Evolutionary conservation across 1,140 invertebrate genomes (phyloP).

Genomic region (Drosophila carrolli): DNA sequence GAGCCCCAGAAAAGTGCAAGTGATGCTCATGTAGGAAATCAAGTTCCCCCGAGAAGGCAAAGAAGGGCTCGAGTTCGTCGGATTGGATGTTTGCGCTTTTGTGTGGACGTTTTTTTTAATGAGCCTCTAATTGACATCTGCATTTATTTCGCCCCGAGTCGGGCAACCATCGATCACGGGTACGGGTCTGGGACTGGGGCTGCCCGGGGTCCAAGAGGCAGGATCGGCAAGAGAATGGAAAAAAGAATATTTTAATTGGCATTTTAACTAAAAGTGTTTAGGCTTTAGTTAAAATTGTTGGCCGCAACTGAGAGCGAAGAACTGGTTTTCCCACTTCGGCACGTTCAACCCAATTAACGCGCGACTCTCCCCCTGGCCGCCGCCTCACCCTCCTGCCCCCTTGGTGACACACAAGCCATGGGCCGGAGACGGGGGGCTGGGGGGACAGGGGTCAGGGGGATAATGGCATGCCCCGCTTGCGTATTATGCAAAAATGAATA

Average conservation of each 20-base stretch:
- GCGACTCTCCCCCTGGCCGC: conserved; percentile 31
- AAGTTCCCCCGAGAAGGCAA: conserved; percentile 36
- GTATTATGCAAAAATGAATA: conserved; percentile 81
- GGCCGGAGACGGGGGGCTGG: conserved; percentile 7
- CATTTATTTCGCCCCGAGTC: conserved; percentile 76
- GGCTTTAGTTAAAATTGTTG: conserved; percentile 84
- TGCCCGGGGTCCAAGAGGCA: neutral
- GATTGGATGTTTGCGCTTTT: conserved; percentile 41
- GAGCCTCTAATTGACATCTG: conserved; percentile 85
- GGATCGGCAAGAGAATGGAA: conserved; percentile 31
- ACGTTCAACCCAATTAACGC: conserved; percentile 83
- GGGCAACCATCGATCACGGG: conserved; percentile 72
- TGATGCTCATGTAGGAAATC: conserved; percentile 79
- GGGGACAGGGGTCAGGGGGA: conserved; percentile 3
- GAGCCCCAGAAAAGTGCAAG: conserved; percentile 77
- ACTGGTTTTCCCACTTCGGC: conserved; percentile 68
- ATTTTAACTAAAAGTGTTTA: conserved; percentile 85
- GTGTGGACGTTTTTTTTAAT: conserved; percentile 76
- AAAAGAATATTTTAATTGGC: conserved; percentile 84
- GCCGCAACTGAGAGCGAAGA: conserved; percentile 40
- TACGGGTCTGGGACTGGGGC: too few species aligned
- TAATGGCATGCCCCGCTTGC: conserved; percentile 43
- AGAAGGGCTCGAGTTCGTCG: conserved; percentile 16
- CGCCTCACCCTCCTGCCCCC: neutral
- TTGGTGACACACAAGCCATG: conserved; percentile 29